Conservation (phyloP, 2,797 vertebrate genomes). For the Rhinella marina region DNA sequence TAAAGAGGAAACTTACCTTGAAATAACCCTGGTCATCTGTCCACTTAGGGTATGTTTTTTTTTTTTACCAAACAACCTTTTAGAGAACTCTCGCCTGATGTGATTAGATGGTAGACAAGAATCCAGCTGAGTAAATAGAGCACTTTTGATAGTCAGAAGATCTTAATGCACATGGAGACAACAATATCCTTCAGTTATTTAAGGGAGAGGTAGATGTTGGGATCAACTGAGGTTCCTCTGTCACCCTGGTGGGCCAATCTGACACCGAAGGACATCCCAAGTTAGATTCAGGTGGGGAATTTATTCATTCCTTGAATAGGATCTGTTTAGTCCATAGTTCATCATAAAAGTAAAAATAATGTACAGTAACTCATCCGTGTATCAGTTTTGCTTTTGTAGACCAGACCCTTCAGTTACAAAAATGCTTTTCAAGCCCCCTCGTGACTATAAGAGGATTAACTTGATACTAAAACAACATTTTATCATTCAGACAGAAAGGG, state of each 20-base stretch:
- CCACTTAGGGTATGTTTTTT: no score
- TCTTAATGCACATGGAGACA: neutral
- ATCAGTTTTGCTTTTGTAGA: constrained; percentile 22
- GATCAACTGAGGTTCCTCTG: neutral
- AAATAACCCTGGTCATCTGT: no score
- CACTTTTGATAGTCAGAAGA: neutral
- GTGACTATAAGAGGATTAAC: constrained; percentile 40
- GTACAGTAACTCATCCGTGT: neutral
- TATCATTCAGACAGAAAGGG: constrained; percentile 49
- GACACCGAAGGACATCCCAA: neutral
- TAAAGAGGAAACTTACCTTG: no score
- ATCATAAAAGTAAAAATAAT: neutral
- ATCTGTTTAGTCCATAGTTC: neutral
- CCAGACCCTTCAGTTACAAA: constrained; percentile 23
- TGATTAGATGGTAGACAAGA: neutral
- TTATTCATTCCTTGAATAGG: neutral
- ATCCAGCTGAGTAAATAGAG: neutral
- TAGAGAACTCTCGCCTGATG: neutral
- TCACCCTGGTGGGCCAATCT: neutral
- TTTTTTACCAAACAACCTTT: no score
- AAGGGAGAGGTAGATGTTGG: no score
- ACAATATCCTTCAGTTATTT: neutral
- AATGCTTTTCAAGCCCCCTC: constrained; percentile 9
- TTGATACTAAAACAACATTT: constrained; percentile 45
- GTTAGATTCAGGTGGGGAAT: neutral